Evolutionary conservation across 2,888 invertebrate species (phyloP), one percentile per base, ranked within the genome.

Genomic region (Caradrina clavipalpis): DNA sequence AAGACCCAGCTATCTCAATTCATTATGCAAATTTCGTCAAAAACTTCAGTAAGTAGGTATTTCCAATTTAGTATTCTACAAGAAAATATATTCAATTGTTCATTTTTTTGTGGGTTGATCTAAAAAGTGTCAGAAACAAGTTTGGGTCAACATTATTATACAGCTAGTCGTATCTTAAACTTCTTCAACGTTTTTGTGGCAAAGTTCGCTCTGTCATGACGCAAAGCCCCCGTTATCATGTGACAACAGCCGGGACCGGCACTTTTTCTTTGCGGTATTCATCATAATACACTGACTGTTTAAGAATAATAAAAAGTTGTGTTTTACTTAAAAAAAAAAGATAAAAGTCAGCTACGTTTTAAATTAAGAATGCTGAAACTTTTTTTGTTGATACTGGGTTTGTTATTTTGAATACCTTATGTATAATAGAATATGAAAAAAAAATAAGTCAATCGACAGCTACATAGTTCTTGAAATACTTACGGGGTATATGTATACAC

Each of bases 111-210:
- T 35, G 26, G 47, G 53, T 53, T 60, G 45, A 60, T 71, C 65
- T 60, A 59, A 80, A 76, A 77, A 58, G 22, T 65, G 72, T 59
- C 78, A 45, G 50, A 19, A 54, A 77, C 73, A 80, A 80, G 50
- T 78, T 81, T n/a, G 62, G 62, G 65, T 70, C 78, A 78, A 78
- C 81, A 78, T 78, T 78, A 81, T 77, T 78, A 81, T 81, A 81
- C 73, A 72, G 78, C 78, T 67, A 63, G 59, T 62, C 72, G 61
- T 72, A 65, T 78, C 78, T 81, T 66, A 31, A 77, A 78, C 59
- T 78, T 77, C 50, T 78, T 78, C 73, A 77, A 78, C 81, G 78
- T 81, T 78, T 81, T 78, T 81, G 77, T 81, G 57, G 66, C 50
- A 35, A 81, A 81, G 62, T 78, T 81, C 73, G 60, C 73, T 63